Percentiles rank a stretch among this genome's conserved stretches.
phyloP scores from a whole-genome alignment of 2,113 vertebrate genomes.

The Stegostoma tigrinum region DNA sequence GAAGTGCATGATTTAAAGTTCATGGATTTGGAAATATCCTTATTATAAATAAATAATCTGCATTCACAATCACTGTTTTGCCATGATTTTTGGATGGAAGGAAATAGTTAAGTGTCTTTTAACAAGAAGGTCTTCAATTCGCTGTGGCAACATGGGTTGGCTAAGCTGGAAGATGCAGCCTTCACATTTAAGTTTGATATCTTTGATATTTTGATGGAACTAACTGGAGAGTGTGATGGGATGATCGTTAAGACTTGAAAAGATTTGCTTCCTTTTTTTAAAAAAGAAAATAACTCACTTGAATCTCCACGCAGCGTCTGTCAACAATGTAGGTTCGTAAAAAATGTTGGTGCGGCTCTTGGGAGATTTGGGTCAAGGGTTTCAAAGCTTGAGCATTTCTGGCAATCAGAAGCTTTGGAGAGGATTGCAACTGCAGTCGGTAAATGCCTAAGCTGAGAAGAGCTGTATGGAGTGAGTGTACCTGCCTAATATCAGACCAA shows the following conservation, averaged over 20 bases:
- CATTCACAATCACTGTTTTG: not conserved
- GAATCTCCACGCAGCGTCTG: not conserved
- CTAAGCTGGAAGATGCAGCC: not conserved
- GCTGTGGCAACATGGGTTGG: not conserved
- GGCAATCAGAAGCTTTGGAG: not conserved
- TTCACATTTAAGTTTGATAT: not conserved
- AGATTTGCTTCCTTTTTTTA: not conserved
- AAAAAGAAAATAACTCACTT: not conserved
- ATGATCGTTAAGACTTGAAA: not conserved
- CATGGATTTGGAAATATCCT: not conserved
- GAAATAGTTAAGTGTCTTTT: not conserved
- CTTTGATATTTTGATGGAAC: not conserved
- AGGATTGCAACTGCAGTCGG: not conserved
- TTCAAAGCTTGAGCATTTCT: constrained; percentile 21
- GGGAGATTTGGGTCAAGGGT: constrained; percentile 1
- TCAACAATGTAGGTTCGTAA: not conserved
- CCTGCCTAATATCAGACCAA: not conserved
- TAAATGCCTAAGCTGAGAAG: not conserved
- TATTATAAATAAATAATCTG: not conserved
- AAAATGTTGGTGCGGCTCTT: not conserved
- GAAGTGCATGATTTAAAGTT: not conserved
- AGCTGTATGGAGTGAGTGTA: not conserved
- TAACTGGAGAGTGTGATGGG: not conserved
- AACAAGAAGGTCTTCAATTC: not conserved
- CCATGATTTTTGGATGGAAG: not conserved